Evolutionary conservation across 1,140 invertebrate genomes (phyloP).

Genomic region (Saccostrea glomerata): DNA sequence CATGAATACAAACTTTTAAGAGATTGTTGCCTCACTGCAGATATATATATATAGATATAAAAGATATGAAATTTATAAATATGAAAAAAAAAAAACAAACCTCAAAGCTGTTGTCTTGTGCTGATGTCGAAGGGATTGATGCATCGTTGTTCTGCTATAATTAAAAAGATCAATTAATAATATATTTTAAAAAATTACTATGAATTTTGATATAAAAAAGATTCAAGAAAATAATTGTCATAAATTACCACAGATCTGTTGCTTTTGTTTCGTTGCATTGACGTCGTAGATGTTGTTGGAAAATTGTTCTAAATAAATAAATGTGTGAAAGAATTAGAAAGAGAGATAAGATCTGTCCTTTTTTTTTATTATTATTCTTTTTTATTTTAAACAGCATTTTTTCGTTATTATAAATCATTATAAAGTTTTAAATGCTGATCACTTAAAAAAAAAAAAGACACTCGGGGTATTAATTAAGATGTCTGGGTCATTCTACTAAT

Average conservation of each 20-base stretch:
- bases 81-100: neutral
- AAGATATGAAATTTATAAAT: slow-evolving; percentile 4
- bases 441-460: slow-evolving; percentile 5
- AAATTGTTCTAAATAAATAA: slow-evolving; percentile 21
- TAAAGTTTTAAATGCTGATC: neutral
- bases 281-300: slow-evolving; percentile 14
- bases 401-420: neutral
- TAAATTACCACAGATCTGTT: slow-evolving; percentile 6
- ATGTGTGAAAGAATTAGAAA: slow-evolving; percentile 1
- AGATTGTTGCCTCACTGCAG: neutral
- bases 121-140: slow-evolving; percentile 10
- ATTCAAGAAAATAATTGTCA: slow-evolving; percentile 7
- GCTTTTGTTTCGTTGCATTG: slow-evolving; percentile 11
- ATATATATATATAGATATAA: neutral
- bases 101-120: slow-evolving; percentile 4
- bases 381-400: slow-evolving; percentile 12
- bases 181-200: neutral
- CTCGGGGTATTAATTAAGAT: slow-evolving; percentile 17
- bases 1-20: slow-evolving; percentile 16
- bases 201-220: too few relatives aligned
- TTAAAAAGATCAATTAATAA: slow-evolving; percentile 1
- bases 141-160: slow-evolving; percentile 12
- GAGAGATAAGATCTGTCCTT: slow-evolving; percentile 1
- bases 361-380: slow-evolving; percentile 6
- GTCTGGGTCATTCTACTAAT: slow-evolving; percentile 16